phyloP scores from a whole-genome alignment of 2,888 invertebrate species.

The Incurvaria masculella region DNA sequence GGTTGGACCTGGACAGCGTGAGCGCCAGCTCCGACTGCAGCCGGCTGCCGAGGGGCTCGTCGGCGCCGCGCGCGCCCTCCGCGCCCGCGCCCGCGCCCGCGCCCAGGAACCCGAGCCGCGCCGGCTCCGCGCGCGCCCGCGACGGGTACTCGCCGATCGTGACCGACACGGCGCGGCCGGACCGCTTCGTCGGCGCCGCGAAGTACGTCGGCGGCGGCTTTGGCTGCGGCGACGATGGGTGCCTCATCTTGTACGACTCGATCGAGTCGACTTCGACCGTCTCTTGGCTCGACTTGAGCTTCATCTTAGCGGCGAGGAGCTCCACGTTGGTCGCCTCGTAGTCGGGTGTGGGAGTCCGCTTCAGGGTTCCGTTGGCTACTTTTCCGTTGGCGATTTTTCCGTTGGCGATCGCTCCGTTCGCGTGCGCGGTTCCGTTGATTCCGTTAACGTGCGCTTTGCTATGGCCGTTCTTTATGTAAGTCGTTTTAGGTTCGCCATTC shows the following conservation, averaged over 20 bases:
- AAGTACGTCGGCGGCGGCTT: slow-evolving; percentile 71
- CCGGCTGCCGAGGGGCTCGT: slow-evolving; percentile 57
- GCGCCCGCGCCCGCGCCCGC: too few species aligned
- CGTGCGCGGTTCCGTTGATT: background rate
- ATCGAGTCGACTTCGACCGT: slow-evolving; percentile 72
- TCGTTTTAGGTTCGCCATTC: slow-evolving; percentile 39
- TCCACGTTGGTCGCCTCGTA: slow-evolving; percentile 30
- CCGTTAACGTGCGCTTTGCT: slow-evolving; percentile 19
- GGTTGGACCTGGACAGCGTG: slow-evolving; percentile 73
- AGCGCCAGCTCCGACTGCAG: slow-evolving; percentile 72
- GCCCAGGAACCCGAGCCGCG: slow-evolving; percentile 67
- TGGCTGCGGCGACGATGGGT: slow-evolving; percentile 57
- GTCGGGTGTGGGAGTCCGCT: slow-evolving; percentile 42
- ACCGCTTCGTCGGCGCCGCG: slow-evolving; percentile 56
- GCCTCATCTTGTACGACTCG: slow-evolving; percentile 70
- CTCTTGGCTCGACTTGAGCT: slow-evolving; percentile 42
- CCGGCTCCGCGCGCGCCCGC: slow-evolving; percentile 59
- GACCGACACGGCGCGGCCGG: slow-evolving; percentile 61
- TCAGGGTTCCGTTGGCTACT: slow-evolving; percentile 27
- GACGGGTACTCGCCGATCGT: slow-evolving; percentile 68
- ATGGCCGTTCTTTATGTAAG: slow-evolving; percentile 24
- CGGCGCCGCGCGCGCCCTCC: slow-evolving; percentile 38
- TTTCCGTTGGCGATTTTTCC: too few species aligned
- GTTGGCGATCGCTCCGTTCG: background rate
- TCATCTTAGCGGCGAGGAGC: slow-evolving; percentile 20